Base-by-base conservation (phyloP, 2,113 vertebrate species). In the Nyctibius bracteatus region DNA sequence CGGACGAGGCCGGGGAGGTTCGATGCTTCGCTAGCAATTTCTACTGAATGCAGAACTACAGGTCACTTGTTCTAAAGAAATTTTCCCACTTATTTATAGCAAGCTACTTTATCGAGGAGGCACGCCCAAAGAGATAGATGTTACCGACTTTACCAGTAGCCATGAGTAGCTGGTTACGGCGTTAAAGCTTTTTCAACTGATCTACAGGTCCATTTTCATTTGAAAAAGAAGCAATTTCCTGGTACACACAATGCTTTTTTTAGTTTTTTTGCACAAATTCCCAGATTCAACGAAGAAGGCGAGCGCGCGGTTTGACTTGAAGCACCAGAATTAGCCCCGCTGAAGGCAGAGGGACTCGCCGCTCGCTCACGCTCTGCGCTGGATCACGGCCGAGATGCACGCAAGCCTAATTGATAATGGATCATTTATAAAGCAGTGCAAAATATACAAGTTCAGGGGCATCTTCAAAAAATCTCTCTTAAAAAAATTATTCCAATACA, bases 401-500 rank as follows among this genome's bases (percentile, higher is more conserved):
- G 94, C 90, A 96, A 98, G 97, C 97, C 97, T 97, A 96, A 98
- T 46, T 92, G 94, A 94, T 97, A 96, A 96, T 52, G 94, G 92
- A 95, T 97, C 94, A 81, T 89, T 98, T 95, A 96, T 97, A 98
- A 98, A 98, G 97, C 98, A 98, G 98, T 98, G 98, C 98, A 98
- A 98, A 97, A 97, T 97, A 98, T 95, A 96, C 94, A 97, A 98
- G 96, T 98, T 98, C 93, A 90, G 98, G 98, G 98, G 96, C 96
- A 97, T 98, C 97, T 97, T 98, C 96, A 97, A 97, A 97, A 98
- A 91, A 94, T 97, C 97, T 98, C 97, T 97, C 97, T 94, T 96
- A 97, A 98, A 98, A n/a, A 98, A 98, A 98, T 97, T 97, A 98
- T 97, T 98, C 97, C 92, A 97, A 98, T 97, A 97, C 82, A 98